A percentile compares a stretch with the other conserved stretches of the same genome.
Evolutionary conservation across 2,888 invertebrate genomes (phyloP).

Genomic region (Brachyopa scutellaris): DNA sequence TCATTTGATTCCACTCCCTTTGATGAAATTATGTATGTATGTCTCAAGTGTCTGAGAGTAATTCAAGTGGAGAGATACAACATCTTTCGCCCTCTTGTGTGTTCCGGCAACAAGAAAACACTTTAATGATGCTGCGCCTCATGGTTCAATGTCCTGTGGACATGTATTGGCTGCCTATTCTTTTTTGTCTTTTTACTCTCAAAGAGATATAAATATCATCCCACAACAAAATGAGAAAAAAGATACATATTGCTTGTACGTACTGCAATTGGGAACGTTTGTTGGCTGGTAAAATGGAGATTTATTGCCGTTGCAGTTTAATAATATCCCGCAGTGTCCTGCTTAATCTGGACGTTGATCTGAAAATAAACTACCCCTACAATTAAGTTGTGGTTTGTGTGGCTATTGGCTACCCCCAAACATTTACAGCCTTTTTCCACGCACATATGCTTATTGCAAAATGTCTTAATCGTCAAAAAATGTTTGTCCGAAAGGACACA

Average conservation of each 20-base stretch:
- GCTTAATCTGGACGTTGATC: no score
- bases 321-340: background rate
- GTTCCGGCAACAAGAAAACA: constrained; percentile 8
- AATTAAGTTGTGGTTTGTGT: no score
- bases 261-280: background rate
- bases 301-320: constrained; percentile 2
- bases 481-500: no score
- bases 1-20: background rate
- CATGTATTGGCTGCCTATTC: background rate
- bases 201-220: constrained; percentile 38
- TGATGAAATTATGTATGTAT: background rate
- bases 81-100: constrained; percentile 7
- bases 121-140: constrained; percentile 3
- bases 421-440: no score
- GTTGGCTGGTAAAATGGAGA: background rate
- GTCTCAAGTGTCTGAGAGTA: constrained; percentile 38
- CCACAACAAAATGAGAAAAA: background rate
- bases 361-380: no score
- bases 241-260: no score
- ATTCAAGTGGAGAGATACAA: constrained; percentile 44
- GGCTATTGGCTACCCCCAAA: no score
- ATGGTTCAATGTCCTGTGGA: constrained; percentile 45
- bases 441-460: no score
- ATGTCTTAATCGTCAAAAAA: no score
- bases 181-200: constrained; percentile 3